Conservation (phyloP, 2,888 invertebrate species). For the Lycophotia porphyrea region DNA sequence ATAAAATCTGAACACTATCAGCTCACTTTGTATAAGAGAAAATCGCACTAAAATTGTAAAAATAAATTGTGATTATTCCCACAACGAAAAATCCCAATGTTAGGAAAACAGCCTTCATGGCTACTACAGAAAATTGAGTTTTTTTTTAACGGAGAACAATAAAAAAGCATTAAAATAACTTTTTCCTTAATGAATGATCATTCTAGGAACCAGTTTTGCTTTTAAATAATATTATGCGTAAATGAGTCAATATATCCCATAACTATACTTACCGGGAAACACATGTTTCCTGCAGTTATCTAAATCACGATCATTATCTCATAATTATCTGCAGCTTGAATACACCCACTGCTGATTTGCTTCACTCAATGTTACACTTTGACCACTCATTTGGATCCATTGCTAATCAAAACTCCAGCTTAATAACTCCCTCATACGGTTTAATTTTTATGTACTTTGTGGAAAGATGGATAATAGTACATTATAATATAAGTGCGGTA, state of each 20-base stretch:
- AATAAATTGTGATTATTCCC: background rate
- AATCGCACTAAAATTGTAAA: background rate
- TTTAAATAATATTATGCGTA: background rate
- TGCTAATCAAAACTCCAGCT: background rate
- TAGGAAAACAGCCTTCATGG: background rate
- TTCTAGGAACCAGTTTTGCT: background rate
- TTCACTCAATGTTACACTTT: background rate
- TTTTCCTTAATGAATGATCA: slow-evolving; percentile 2
- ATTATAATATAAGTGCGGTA: no score
- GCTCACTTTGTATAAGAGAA: background rate
- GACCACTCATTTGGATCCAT: background rate
- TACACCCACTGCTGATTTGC: slow-evolving; percentile 7
- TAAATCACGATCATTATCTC: slow-evolving; percentile 19
- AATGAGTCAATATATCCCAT: background rate
- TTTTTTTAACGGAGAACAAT: background rate
- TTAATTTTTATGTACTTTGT: background rate
- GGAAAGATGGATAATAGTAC: background rate
- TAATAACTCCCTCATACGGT: background rate
- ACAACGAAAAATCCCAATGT: background rate
- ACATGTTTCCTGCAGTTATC: slow-evolving; percentile 8
- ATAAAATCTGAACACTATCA: background rate
- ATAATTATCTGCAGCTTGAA: background rate
- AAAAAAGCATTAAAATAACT: background rate
- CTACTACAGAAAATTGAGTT: background rate
- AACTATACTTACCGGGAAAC: slow-evolving; percentile 2